Percentiles rank a stretch among this genome's conserved stretches.
phyloP scores from a whole-genome alignment of 1,140 invertebrate genomes.

The Aphelenchoides avenae region DNA sequence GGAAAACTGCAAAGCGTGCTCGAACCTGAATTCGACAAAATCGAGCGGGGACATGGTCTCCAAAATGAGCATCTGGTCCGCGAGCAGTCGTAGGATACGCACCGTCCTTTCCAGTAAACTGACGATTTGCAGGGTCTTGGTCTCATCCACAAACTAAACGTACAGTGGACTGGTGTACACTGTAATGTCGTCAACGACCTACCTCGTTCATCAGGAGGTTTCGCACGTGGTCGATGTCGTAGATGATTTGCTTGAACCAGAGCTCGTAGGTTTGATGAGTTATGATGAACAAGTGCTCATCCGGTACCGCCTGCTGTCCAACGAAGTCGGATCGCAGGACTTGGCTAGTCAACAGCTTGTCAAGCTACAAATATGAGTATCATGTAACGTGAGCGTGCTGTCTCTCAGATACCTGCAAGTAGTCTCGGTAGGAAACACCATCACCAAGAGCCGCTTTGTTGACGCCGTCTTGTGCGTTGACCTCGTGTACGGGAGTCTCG shows the following conservation, averaged over 20 bases:
- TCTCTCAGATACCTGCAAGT: conserved; percentile 44
- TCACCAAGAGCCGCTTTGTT: conserved; percentile 44
- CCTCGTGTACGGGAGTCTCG: no score
- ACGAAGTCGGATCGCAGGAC: conserved; percentile 72
- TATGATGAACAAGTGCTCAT: conserved; percentile 76
- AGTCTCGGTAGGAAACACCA: conserved; percentile 48
- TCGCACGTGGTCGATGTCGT: conserved; percentile 86
- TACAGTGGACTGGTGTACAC: conserved; percentile 6
- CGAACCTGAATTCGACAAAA: conserved; percentile 84
- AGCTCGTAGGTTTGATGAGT: conserved; percentile 82
- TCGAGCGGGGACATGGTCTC: conserved; percentile 96
- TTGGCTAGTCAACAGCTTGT: conserved; percentile 81
- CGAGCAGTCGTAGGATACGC: conserved; percentile 86
- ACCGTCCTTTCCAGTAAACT: conserved; percentile 85
- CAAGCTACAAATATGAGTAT: conserved; percentile 66
- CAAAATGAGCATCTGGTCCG: conserved; percentile 92
- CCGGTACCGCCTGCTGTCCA: conserved; percentile 73
- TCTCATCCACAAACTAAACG: conserved; percentile 73
- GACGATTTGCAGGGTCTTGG: conserved; percentile 83
- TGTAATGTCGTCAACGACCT: conserved; percentile 23
- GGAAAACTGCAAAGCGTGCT: neutral
- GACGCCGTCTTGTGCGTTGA: conserved; percentile 40
- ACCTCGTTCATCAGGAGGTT: conserved; percentile 72
- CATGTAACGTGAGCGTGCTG: no score
- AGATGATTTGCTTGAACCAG: conserved; percentile 99